phyloP scores from a whole-genome alignment of 2,113 vertebrate species.

The Percopsis transmontana region DNA sequence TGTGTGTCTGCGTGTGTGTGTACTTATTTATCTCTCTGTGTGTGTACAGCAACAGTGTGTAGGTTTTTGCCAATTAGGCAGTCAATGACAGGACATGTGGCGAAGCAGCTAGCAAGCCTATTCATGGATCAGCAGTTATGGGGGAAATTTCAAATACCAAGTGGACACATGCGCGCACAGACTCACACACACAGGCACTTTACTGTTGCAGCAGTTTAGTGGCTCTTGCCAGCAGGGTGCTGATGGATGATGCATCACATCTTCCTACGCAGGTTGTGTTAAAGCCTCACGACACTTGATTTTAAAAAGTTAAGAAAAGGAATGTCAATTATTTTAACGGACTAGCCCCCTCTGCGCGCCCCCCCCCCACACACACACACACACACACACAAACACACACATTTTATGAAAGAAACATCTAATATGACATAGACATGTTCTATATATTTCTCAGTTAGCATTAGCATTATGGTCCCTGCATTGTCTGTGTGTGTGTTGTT shows the following conservation, averaged over 20 bases:
- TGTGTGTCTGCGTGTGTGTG: constrained; percentile 2
- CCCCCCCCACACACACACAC: too few relatives aligned
- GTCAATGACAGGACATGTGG: constrained; percentile 77
- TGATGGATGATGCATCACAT: constrained; percentile 35
- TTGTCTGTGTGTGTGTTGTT: too few relatives aligned
- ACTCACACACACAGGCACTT: constrained; percentile 18
- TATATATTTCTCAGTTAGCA: too few relatives aligned
- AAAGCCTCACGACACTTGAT: neutral
- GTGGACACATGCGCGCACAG: constrained; percentile 34
- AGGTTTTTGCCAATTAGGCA: constrained; percentile 76
- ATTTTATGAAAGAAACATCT: too few relatives aligned
- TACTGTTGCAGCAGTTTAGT: constrained; percentile 19
- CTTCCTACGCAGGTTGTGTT: constrained; percentile 31
- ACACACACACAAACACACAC: too few relatives aligned
- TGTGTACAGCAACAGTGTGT: constrained; percentile 54
- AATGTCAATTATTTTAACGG: too few relatives aligned
- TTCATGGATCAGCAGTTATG: constrained; percentile 77
- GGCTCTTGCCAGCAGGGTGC: constrained; percentile 29
- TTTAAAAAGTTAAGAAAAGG: too few relatives aligned
- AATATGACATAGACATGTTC: too few relatives aligned
- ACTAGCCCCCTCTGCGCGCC: too few relatives aligned
- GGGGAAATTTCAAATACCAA: constrained; percentile 65
- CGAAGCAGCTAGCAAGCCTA: constrained; percentile 67
- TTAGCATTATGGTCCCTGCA: too few relatives aligned
- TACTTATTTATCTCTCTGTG: constrained; percentile 60